phyloP scores from a whole-genome alignment of 2,888 invertebrate species.

The Macropis europaea region DNA sequence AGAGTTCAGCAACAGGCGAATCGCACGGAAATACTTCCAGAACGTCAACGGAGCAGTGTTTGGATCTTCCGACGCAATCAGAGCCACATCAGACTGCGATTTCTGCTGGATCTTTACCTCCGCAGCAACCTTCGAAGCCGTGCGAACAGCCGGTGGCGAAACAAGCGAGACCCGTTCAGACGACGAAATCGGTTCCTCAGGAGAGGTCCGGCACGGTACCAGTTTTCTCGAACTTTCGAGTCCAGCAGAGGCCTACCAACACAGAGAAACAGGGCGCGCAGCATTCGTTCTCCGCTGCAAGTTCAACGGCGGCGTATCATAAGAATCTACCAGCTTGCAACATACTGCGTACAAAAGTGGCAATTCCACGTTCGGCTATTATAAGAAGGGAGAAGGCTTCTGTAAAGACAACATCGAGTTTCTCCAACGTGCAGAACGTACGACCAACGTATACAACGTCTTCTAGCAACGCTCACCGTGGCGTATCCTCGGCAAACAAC shows the following conservation, averaged over 20 bases:
- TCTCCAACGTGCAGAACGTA: background rate
- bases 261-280: too few relatives aligned
- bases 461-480: background rate
- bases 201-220: too few relatives aligned
- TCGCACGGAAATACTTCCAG: too few relatives aligned
- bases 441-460: background rate
- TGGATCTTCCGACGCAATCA: too few relatives aligned
- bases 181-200: too few relatives aligned
- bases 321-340: conserved; percentile 33
- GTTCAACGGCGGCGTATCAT: conserved; percentile 1
- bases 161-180: too few relatives aligned
- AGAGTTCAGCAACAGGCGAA: background rate
- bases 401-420: background rate
- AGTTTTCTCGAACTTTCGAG: background rate
- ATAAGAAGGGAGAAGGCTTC: background rate
- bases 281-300: background rate
- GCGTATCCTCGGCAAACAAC: background rate
- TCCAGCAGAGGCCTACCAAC: background rate
- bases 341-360: background rate
- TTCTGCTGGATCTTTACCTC: too few relatives aligned
- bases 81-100: too few relatives aligned
- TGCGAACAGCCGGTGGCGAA: too few relatives aligned
- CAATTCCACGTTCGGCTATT: background rate
- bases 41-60: too few relatives aligned
- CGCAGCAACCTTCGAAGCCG: too few relatives aligned